A percentile compares a stretch with the other conserved stretches of the same genome.
phyloP scores from a whole-genome alignment of 2,113 vertebrate genomes.

The Noturus placidus region DNA sequence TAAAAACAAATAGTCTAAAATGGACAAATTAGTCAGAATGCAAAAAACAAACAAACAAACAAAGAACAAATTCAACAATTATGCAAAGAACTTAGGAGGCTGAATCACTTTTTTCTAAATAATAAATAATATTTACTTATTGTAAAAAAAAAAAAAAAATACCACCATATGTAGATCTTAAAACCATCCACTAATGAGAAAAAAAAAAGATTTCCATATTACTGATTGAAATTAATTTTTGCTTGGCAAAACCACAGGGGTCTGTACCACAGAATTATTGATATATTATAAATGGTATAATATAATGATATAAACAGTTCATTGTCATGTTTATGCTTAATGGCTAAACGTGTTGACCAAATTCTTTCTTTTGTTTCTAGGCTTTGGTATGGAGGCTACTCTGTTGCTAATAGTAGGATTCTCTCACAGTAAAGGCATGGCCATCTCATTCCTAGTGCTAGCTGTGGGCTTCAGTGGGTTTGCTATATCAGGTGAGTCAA shows the following conservation, averaged over 20 bases:
- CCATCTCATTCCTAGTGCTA: conserved; percentile 95
- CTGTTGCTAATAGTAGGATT: conserved; percentile 95
- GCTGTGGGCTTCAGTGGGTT: conserved; percentile 98
- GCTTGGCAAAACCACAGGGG: neutral
- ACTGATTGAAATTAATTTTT: neutral
- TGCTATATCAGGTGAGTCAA: conserved; percentile 91
- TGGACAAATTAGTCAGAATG: neutral
- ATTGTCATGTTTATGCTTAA: neutral
- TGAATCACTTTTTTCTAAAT: too few species aligned
- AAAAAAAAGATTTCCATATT: neutral
- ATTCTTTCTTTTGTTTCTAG: conserved; percentile 64
- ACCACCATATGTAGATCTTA: neutral
- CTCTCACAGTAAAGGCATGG: conserved; percentile 93
- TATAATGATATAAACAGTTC: neutral
- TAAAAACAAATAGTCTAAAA: neutral
- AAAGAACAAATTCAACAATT: neutral
- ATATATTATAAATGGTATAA: neutral
- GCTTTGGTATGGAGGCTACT: conserved; percentile 98
- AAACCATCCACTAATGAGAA: neutral
- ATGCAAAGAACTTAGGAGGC: neutral
- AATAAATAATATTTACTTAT: too few species aligned
- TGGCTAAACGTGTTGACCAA: neutral
- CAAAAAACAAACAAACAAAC: neutral
- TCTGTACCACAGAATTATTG: neutral
- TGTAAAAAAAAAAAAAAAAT: neutral